Conservation (phyloP, 2,888 invertebrate genomes). For the Gnatocerus cornutus region DNA sequence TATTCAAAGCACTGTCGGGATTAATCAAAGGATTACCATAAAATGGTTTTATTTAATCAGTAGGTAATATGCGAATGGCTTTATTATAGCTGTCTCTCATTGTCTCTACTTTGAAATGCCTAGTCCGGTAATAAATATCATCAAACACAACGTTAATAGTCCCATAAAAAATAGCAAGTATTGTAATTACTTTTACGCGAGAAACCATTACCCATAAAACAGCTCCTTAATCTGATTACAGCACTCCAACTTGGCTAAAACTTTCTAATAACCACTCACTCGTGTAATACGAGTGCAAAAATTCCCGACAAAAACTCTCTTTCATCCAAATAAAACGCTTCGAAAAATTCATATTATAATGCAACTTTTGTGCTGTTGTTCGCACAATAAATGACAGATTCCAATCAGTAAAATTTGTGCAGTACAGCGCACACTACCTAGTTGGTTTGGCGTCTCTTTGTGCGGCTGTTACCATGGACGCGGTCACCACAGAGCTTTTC, state of each 20-base stretch:
- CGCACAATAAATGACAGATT: slow-evolving; percentile 18
- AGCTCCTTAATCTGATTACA: neutral
- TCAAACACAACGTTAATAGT: no score
- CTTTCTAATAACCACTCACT: slow-evolving; percentile 6
- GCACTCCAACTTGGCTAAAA: neutral
- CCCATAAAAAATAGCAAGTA: no score
- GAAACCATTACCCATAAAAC: neutral
- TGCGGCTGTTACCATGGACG: slow-evolving; percentile 60
- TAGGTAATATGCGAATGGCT: no score
- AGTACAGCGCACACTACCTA: neutral
- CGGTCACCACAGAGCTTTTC: slow-evolving; percentile 60
- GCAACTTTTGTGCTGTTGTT: slow-evolving; percentile 15
- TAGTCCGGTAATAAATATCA: no score
- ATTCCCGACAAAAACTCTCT: neutral
- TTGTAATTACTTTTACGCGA: no score
- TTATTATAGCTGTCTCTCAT: no score
- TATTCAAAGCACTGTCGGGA: no score
- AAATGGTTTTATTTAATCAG: no score
- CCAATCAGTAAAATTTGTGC: slow-evolving; percentile 14
- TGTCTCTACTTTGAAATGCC: no score
- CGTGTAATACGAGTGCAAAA: slow-evolving; percentile 4
- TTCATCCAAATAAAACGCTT: no score
- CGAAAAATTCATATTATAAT: no score
- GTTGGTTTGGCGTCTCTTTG: slow-evolving; percentile 54
- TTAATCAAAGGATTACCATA: no score